Percentiles rank a stretch among this genome's conserved stretches.
Evolutionary conservation across 2,113 vertebrate genomes (phyloP).

Genomic region (Montifringilla adamsi): DNA sequence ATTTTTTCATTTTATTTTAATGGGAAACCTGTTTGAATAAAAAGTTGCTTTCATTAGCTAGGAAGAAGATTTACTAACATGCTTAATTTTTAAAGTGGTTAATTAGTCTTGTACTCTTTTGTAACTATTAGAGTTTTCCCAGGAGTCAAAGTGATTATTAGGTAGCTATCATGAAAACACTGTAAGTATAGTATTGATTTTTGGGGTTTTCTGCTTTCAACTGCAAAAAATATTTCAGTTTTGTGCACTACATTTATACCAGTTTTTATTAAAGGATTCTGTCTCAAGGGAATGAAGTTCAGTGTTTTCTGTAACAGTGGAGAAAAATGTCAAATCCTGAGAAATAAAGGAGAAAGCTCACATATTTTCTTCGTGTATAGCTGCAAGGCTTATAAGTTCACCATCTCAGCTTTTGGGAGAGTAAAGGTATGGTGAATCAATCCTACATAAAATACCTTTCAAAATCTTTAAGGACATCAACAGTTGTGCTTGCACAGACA

Average conservation of each 20-base stretch:
- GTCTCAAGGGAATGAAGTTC: background rate
- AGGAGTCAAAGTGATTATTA: background rate
- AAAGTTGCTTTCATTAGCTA: background rate
- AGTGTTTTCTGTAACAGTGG: background rate
- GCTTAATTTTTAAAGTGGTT: background rate
- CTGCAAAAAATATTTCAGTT: background rate
- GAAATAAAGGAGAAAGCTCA: background rate
- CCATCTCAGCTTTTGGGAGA: background rate
- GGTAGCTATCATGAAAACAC: background rate
- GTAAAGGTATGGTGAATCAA: background rate
- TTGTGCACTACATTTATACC: background rate
- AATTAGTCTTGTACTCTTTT: background rate
- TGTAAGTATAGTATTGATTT: background rate
- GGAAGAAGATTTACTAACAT: background rate
- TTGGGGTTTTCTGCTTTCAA: background rate
- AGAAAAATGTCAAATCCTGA: background rate
- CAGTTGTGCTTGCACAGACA: background rate
- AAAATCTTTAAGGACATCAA: background rate
- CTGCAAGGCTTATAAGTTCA: background rate
- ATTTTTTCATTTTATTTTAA: background rate
- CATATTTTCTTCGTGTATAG: background rate
- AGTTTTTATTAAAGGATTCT: background rate
- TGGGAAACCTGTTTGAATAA: background rate
- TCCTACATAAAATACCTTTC: background rate
- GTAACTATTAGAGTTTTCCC: background rate